Evolutionary conservation across 2,113 vertebrate genomes (phyloP), one percentile per base, ranked within the genome.

Genomic region (Reinhardtius hippoglossoides): DNA sequence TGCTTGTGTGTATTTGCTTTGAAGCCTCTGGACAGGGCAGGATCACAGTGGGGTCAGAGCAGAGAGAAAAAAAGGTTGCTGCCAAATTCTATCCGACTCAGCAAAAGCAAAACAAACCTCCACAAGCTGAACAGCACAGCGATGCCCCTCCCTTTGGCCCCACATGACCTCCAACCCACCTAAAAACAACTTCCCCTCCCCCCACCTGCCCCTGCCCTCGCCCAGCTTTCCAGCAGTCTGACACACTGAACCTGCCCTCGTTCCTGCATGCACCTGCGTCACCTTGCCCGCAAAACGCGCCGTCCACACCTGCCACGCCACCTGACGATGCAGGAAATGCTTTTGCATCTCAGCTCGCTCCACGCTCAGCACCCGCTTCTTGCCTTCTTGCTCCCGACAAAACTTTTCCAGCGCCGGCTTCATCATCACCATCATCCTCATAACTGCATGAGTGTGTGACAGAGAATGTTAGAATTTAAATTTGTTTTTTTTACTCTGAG

Each of bases 241-340:
- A 91, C 88, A 92, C 92, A 91, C 88, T 92, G 92, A 92, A 86
- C 88, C 86, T 56, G 81, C 83, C 84, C 69, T 90, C 61, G 50
- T 68, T 81, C 85, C 87, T 83, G 88, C 83, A 84, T 81, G 83
- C 66, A 81, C 74, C 87, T 72, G 54, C 71, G 5, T 59, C 58
- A 3, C 78, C 72, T 77, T 23, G 74, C 76, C 61, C 73, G 65
- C 80, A 63, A 24, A 31, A 40, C 50, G 72, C 72, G 48, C 83
- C 82, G 74, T 86, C 84, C 82, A 27, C 80, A 26, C 73, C 26
- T 27, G 42, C 77, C 76, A 44, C 52, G 0, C 46, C 42, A 9
- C 71, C 71, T 9, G n/a, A 13, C 10, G 20, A 12, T 3, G 50
- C 66, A 60, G 50, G 50, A 54, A 12, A 10, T 3, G 40, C 35